phyloP scores from a whole-genome alignment of 2,113 vertebrate genomes.

The Labrus mixtus region DNA sequence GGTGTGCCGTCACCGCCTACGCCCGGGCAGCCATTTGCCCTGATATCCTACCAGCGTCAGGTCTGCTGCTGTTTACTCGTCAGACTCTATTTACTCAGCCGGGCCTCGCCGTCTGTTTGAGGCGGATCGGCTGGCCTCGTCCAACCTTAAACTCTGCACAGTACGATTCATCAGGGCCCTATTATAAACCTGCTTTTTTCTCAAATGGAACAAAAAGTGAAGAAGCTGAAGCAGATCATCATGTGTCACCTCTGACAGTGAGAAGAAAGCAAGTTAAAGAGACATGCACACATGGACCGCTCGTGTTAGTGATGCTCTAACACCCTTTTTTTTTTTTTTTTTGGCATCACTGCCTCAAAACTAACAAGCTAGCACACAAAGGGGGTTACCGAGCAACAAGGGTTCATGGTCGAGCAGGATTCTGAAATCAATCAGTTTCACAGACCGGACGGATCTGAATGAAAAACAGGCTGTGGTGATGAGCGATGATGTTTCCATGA shows the following conservation, averaged over 20 bases:
- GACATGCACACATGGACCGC: slow-evolving; percentile 44
- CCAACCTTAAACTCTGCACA: not conserved
- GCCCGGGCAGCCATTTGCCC: slow-evolving; percentile 47
- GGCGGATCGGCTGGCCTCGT: slow-evolving; percentile 16
- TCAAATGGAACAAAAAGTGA: slow-evolving; percentile 11
- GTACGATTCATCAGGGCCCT: not conserved
- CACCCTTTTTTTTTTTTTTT: slow-evolving; percentile 12
- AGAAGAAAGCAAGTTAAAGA: slow-evolving; percentile 29
- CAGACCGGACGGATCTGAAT: slow-evolving; percentile 88
- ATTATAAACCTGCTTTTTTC: slow-evolving; percentile 30
- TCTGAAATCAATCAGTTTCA: slow-evolving; percentile 81
- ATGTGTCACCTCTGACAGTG: slow-evolving; percentile 34
- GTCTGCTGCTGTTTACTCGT: slow-evolving; percentile 62
- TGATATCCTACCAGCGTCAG: slow-evolving; percentile 46
- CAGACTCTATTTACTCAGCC: slow-evolving; percentile 57
- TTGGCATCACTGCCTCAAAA: slow-evolving; percentile 44
- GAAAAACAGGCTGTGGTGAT: slow-evolving; percentile 88
- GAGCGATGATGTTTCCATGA: slow-evolving; percentile 94
- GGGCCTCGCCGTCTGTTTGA: slow-evolving; percentile 44
- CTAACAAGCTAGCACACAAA: slow-evolving; percentile 60
- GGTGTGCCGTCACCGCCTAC: slow-evolving; percentile 59
- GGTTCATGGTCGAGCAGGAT: slow-evolving; percentile 74
- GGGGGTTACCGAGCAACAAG: slow-evolving; percentile 60
- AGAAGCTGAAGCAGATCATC: not conserved
- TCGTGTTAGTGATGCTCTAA: slow-evolving; percentile 27